Conservation (phyloP, 2,888 invertebrate species). For the Lycophotia porphyrea region DNA sequence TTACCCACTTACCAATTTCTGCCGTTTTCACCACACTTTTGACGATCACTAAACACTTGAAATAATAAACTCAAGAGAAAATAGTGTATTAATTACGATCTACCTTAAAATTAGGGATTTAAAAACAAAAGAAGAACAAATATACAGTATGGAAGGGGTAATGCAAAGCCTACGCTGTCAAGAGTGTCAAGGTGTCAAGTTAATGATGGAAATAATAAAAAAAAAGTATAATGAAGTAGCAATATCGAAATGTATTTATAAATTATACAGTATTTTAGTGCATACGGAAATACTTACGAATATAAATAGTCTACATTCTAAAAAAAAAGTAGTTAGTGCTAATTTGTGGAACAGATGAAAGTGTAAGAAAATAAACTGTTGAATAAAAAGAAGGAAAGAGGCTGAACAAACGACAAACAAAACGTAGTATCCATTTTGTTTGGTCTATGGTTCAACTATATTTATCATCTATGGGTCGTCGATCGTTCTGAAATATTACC, state of each 20-base stretch:
- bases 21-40: slow-evolving; percentile 60
- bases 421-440: neutral
- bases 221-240: slow-evolving; percentile 11
- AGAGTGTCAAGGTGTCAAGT: slow-evolving; percentile 51
- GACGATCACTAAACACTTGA: slow-evolving; percentile 57
- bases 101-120: slow-evolving; percentile 58
- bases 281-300: neutral
- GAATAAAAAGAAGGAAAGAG: neutral
- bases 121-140: slow-evolving; percentile 73
- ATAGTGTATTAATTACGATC: slow-evolving; percentile 41
- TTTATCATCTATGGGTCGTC: neutral
- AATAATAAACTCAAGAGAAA: slow-evolving; percentile 51
- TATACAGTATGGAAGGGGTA: slow-evolving; percentile 66
- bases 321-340: neutral
- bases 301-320: neutral
- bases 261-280: too few species aligned
- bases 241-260: slow-evolving; percentile 24
- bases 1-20: slow-evolving; percentile 73
- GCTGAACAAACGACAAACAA: slow-evolving; percentile 4
- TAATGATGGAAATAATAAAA: neutral
- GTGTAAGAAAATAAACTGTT: neutral
- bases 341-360: neutral
- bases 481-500: slow-evolving; percentile 1
- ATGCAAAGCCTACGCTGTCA: slow-evolving; percentile 58
- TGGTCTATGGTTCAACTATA: neutral